Evolutionary conservation across 1,140 invertebrate genomes (phyloP).

Genomic region (Drosophila dunni): DNA sequence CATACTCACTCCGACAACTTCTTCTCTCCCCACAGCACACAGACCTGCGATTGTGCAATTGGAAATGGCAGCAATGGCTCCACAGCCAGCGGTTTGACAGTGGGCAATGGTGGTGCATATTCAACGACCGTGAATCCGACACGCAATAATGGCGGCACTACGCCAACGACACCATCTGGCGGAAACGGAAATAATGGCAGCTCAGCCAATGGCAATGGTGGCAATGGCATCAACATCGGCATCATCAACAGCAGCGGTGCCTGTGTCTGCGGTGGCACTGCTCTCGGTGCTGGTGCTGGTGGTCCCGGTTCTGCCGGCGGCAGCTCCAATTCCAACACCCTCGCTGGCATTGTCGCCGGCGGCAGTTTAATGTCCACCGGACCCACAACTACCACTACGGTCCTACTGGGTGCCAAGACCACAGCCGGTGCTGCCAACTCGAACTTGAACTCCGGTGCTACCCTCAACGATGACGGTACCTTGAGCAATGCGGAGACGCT

Average conservation of each 20-base stretch:
- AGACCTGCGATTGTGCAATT: slow-evolving; percentile 85
- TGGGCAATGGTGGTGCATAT: slow-evolving; percentile 64
- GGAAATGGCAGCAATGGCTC: slow-evolving; percentile 85
- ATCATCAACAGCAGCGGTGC: slow-evolving; percentile 46
- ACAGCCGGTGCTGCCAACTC: slow-evolving; percentile 55
- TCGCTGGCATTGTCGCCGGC: slow-evolving; percentile 73
- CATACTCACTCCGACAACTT: slow-evolving; percentile 4
- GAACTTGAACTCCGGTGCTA: slow-evolving; percentile 43
- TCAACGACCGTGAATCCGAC: slow-evolving; percentile 84
- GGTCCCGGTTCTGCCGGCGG: slow-evolving; percentile 20
- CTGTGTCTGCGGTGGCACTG: slow-evolving; percentile 45
- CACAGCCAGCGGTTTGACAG: slow-evolving; percentile 62
- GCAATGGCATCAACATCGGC: slow-evolving; percentile 27
- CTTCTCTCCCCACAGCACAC: slow-evolving; percentile 52
- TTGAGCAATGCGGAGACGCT: slow-evolving; percentile 92
- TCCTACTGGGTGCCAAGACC: slow-evolving; percentile 77
- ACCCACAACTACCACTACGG: slow-evolving; percentile 81
- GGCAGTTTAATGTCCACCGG: slow-evolving; percentile 82
- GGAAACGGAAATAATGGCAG: slow-evolving; percentile 64
- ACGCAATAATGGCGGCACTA: slow-evolving; percentile 81
- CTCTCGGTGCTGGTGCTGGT: slow-evolving; percentile 23
- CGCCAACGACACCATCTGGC: slow-evolving; percentile 77
- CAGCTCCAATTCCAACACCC: slow-evolving; percentile 49
- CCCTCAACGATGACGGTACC: slow-evolving; percentile 87
- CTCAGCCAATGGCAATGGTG: slow-evolving; percentile 41